Evolutionary conservation across 2,888 invertebrate species (phyloP).

Genomic region (Bhutanitis thaidina): DNA sequence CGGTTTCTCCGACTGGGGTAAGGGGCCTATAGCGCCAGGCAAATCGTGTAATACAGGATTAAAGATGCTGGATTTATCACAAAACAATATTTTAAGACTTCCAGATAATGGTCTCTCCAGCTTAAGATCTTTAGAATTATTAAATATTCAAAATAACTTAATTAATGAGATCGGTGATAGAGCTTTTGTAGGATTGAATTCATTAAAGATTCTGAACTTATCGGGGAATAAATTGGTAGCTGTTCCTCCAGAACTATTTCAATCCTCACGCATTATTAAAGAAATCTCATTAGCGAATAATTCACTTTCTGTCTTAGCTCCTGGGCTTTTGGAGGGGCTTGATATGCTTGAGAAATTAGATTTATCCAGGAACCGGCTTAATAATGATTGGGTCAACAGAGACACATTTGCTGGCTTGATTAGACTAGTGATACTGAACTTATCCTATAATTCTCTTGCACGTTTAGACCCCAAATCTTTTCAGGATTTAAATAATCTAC

Average conservation of each 20-base stretch:
- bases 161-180: slow-evolving; percentile 87
- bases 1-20: slow-evolving; percentile 87
- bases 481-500: slow-evolving; percentile 86
- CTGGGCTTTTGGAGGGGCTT: slow-evolving; percentile 86
- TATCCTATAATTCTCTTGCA: slow-evolving; percentile 85
- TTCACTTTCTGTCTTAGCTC: slow-evolving; percentile 87
- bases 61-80: slow-evolving; percentile 85
- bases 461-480: slow-evolving; percentile 86
- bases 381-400: slow-evolving; percentile 87
- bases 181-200: slow-evolving; percentile 85
- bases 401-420: slow-evolving; percentile 88
- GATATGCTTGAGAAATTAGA: slow-evolving; percentile 87
- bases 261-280: slow-evolving; percentile 84
- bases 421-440: slow-evolving; percentile 85
- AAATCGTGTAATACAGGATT: slow-evolving; percentile 85
- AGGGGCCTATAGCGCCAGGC: slow-evolving; percentile 83
- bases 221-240: slow-evolving; percentile 89
- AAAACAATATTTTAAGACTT: slow-evolving; percentile 84
- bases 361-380: slow-evolving; percentile 86
- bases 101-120: slow-evolving; percentile 86
- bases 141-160: slow-evolving; percentile 88
- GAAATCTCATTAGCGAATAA: slow-evolving; percentile 89
- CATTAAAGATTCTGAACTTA: slow-evolving; percentile 86
- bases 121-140: slow-evolving; percentile 83
- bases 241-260: slow-evolving; percentile 88